These are phyloP conservation scores for Arizona elegans DNA, from an alignment of 2,113 vertebrate genomes.

Conservation along the genomic window DNA sequence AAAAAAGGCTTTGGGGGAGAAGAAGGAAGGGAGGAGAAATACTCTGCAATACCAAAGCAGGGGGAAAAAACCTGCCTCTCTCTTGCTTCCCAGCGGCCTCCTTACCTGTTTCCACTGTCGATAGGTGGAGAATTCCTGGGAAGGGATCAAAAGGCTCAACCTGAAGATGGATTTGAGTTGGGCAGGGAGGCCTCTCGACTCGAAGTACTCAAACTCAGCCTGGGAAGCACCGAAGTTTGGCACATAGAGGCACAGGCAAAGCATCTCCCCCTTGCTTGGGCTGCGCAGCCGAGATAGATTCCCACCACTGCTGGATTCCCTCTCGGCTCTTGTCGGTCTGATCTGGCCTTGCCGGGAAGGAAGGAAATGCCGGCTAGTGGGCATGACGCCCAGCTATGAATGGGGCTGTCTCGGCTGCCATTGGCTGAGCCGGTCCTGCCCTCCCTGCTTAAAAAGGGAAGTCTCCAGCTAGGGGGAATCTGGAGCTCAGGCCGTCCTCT, in stretches of 20 bases:
- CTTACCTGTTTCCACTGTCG: conserved; percentile 85
- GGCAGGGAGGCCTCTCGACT: conserved; percentile 86
- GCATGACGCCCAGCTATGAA: conserved; percentile 55
- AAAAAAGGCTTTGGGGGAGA: background rate
- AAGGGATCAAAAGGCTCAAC: conserved; percentile 88
- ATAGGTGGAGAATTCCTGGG: conserved; percentile 87
- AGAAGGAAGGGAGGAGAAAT: no score
- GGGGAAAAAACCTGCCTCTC: accelerated
- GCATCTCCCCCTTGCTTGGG: conserved; percentile 69
- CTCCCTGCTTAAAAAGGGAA: conserved; percentile 64
- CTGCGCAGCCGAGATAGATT: background rate
- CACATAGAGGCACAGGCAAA: conserved; percentile 88
- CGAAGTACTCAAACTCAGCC: conserved; percentile 89
- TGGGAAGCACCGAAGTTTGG: conserved; percentile 77
- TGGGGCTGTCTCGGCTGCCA: conserved; percentile 15
- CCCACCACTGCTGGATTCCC: background rate
- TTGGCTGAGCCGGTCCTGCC: conserved; percentile 67
- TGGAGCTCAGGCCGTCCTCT: background rate
- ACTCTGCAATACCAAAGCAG: background rate
- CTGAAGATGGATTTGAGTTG: conserved; percentile 89
- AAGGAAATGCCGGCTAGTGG: conserved; percentile 68
- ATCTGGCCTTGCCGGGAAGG: background rate
- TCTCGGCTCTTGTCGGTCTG: background rate
- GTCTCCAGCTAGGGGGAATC: background rate
- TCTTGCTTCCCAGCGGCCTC: accelerated